Percentiles rank a stretch among this genome's conserved stretches.
These are phyloP conservation scores for Brachirus orientalis DNA, from an alignment of 2,113 vertebrate species.

Conservation along the genomic window DNA sequence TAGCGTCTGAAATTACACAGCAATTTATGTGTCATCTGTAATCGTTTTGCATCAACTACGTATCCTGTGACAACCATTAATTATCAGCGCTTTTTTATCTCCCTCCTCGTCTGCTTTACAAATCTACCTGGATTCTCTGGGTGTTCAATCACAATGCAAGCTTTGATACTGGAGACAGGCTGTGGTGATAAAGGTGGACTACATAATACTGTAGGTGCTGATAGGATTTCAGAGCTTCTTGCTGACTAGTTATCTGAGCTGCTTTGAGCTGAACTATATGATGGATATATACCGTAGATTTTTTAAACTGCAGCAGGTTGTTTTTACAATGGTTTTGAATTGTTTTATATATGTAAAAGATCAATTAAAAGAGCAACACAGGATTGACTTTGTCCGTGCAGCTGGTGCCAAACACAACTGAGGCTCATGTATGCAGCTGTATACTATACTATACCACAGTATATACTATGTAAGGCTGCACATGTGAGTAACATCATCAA, in stretches of 20 bases:
- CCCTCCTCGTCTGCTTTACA: constrained; percentile 42
- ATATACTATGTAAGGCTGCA: too few species aligned
- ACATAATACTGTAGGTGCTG: constrained; percentile 22
- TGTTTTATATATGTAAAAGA: too few species aligned
- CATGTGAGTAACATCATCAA: too few species aligned
- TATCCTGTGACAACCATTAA: constrained; percentile 77
- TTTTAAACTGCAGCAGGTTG: constrained; percentile 35
- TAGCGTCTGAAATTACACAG: constrained; percentile 82
- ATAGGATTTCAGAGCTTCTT: constrained; percentile 42
- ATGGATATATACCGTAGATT: too few species aligned
- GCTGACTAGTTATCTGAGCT: constrained; percentile 24
- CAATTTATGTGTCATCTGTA: constrained; percentile 85
- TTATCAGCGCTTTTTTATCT: constrained; percentile 74
- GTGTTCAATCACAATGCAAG: constrained; percentile 36
- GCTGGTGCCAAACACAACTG: too few species aligned
- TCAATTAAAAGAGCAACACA: constrained; percentile 53
- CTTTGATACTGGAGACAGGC: constrained; percentile 60
- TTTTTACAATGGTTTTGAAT: constrained; percentile 35
- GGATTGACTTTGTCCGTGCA: constrained; percentile 50
- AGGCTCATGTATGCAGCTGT: too few species aligned
- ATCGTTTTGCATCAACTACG: constrained; percentile 69
- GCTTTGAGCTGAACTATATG: constrained; percentile 23
- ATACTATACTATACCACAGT: too few species aligned
- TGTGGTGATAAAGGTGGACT: constrained; percentile 27
- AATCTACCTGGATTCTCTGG: constrained; percentile 63